Base-by-base conservation (phyloP, 2,888 invertebrate genomes). In the Orchesella flavescens region DNA sequence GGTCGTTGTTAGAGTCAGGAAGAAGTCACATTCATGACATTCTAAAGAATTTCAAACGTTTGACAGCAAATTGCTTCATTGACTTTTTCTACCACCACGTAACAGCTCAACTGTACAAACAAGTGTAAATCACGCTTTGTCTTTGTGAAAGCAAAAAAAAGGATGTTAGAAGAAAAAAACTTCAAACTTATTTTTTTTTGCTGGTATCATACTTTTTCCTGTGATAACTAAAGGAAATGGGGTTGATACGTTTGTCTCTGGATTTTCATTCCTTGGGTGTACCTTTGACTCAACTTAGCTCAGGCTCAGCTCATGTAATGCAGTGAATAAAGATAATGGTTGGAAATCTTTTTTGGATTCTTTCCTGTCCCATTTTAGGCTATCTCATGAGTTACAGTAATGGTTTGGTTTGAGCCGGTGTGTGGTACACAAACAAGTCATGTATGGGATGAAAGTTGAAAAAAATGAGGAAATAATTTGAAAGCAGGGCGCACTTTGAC, bases 51-150 rank as follows among this genome's bases (percentile, higher is more conserved):
- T 15, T 46, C 12, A 74, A 46, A 61, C 59, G 61, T 74, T 74
- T 74, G 73, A 74, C 73, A 61, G 61, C 72, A 74, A 74, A 74
- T 74, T 74, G 73, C 63, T 74, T 10, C 43, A 21, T 74, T 74
- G 63, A 23, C 46, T 74, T 24, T 55, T 34, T 34, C n/a, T n/a
- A n/a, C 59, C 44, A 57, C 59, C 57, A 72, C 55, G 43, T 34
- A 55, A 71, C 72, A 57, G 43, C 55, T 57, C 72, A 72, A 68
- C 65, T 43, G 65, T 34, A 34, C 34, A 34, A 34, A 34, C 34
- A 34, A 34, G 34, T 34, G 2, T 34, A 34, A 34, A 34, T 34
- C 3, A 34, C 7, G 34, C 34, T 34, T 34, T 34, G 34, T 34
- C 34, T 34, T 34, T 34, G 34, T 34, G 34, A 34, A 34, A 34